Evolutionary conservation across 2,797 vertebrate species (phyloP).

Genomic region (Crypturellus tataupa): DNA sequence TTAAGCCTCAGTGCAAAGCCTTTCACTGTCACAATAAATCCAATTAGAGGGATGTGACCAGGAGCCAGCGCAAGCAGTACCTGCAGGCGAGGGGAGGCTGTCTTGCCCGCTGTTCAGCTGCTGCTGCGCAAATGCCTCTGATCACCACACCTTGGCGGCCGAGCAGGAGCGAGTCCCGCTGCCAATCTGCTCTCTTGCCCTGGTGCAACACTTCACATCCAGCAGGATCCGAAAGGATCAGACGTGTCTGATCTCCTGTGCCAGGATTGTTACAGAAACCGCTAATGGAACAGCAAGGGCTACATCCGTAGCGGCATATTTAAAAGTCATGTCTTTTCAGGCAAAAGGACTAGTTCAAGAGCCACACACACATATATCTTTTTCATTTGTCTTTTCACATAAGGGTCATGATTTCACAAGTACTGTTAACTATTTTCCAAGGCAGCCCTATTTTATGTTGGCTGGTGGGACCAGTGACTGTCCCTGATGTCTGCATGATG

Average conservation of each 20-base stretch:
- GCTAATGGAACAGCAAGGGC: neutral
- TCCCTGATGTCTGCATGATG: neutral
- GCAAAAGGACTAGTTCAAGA: neutral
- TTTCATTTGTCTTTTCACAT: neutral
- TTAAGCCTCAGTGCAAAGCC: neutral
- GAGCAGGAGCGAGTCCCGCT: neutral
- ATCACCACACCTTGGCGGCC: neutral
- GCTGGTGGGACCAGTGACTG: neutral
- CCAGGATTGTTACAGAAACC: neutral
- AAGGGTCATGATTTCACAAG: neutral
- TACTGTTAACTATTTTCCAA: neutral
- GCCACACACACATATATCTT: neutral
- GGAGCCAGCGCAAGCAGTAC: neutral
- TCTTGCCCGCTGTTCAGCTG: neutral
- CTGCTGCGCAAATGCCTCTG: neutral
- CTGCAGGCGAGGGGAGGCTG: neutral
- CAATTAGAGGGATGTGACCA: rapidly evolving
- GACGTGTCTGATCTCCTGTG: neutral
- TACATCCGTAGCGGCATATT: neutral
- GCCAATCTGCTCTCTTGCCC: neutral
- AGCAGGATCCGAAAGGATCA: neutral
- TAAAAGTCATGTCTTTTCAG: neutral
- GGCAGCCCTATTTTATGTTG: neutral
- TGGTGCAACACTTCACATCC: neutral
- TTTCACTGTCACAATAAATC: neutral